Percentiles rank a stretch among this genome's conserved stretches.
Evolutionary conservation across 35 echinoderm and acorn worm species (phyloP).

Genomic region (Nesometra sesokonis): DNA sequence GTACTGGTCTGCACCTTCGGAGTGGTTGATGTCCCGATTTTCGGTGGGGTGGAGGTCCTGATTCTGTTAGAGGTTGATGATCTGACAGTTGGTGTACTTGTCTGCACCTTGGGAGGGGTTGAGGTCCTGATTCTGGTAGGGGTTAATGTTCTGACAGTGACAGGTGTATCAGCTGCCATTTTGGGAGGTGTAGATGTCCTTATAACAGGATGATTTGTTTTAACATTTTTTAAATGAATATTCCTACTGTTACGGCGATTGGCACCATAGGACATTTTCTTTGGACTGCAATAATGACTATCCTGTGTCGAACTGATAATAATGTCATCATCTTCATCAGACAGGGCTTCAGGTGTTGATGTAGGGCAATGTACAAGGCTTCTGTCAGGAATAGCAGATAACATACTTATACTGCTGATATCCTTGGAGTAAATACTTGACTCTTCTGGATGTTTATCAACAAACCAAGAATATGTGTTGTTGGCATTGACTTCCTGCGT

Average conservation of each 20-base stretch:
- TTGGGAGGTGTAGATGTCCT: background rate
- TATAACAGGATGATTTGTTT: background rate
- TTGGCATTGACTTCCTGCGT: background rate
- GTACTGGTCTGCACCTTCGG: no score
- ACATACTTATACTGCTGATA: background rate
- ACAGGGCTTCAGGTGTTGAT: background rate
- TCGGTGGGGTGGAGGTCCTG: background rate
- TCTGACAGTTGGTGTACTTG: no score
- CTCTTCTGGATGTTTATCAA: background rate
- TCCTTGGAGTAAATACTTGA: background rate
- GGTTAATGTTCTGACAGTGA: background rate
- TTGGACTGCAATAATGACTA: no score
- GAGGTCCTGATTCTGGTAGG: background rate
- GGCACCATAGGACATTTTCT: no score
- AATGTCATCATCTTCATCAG: background rate
- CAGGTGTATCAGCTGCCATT: no score
- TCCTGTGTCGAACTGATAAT: background rate
- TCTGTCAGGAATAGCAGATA: background rate
- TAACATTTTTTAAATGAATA: no score
- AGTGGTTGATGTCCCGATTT: no score
- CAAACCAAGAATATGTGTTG: background rate
- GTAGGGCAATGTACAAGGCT: background rate
- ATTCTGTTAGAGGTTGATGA: no score
- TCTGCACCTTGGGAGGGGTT: no score
- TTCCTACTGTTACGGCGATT: no score